These are phyloP conservation scores for Atethmia centrago DNA, from an alignment of 2,888 invertebrate genomes.

Conservation along the genomic window DNA sequence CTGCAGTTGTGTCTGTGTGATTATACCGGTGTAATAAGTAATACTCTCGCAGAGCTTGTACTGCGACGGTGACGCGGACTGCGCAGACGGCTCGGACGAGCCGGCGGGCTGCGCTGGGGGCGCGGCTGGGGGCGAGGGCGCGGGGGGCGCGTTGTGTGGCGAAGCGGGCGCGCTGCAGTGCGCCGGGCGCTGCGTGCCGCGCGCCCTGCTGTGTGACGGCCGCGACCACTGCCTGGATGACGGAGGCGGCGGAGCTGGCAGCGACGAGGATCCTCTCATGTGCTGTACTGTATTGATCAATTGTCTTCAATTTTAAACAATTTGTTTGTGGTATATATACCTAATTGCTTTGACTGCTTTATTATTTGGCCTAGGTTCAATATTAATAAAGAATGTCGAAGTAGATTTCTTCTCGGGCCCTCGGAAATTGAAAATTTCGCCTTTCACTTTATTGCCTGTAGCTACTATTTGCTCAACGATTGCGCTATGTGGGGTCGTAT, in stretches of 20 bases:
- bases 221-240: slow-evolving; percentile 93
- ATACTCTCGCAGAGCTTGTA: slow-evolving; percentile 81
- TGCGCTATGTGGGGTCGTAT: too few relatives aligned
- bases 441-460: too few relatives aligned
- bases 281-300: slow-evolving; percentile 78
- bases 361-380: too few relatives aligned
- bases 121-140: slow-evolving; percentile 58
- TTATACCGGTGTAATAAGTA: background rate
- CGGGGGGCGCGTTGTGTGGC: slow-evolving; percentile 65
- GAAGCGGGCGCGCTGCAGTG: slow-evolving; percentile 91
- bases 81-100: slow-evolving; percentile 94
- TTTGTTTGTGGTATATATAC: too few relatives aligned
- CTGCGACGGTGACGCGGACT: slow-evolving; percentile 93
- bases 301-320: too few relatives aligned
- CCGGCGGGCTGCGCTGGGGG: slow-evolving; percentile 80
- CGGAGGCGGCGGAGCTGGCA: slow-evolving; percentile 89
- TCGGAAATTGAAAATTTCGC: too few relatives aligned
- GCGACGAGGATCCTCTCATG: slow-evolving; percentile 91
- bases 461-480: too few relatives aligned
- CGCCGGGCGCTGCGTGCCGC: slow-evolving; percentile 92
- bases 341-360: too few relatives aligned
- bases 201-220: slow-evolving; percentile 93
- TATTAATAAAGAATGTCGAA: too few relatives aligned
- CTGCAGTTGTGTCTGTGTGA: slow-evolving; percentile 65
- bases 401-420: too few relatives aligned